Conservation (phyloP, 35 echinoderm and acorn worm species). For the Holothuria glaberrima region DNA sequence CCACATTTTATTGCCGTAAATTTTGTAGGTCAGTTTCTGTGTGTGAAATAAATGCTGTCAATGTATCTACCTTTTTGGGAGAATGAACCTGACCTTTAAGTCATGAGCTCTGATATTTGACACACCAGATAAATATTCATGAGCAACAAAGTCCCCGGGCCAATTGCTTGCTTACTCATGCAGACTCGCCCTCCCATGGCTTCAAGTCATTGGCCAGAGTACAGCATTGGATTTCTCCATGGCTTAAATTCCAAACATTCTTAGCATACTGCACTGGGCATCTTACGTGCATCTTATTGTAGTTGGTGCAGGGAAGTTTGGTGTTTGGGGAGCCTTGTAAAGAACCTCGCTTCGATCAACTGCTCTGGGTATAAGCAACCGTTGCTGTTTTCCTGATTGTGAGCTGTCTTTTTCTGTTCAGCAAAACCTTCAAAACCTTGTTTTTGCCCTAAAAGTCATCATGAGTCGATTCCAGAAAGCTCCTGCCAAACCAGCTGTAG, state of each 20-base stretch:
- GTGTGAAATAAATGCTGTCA: constrained; percentile 3
- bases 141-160: constrained; percentile 27
- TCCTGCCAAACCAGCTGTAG: constrained; percentile 32
- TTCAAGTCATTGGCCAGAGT: constrained; percentile 57
- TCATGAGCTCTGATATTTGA: constrained; percentile 22
- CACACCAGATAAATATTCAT: constrained; percentile 40
- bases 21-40: constrained; percentile 41
- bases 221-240: constrained; percentile 40
- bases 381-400: not conserved
- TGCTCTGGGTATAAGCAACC: constrained; percentile 13
- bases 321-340: constrained; percentile 35
- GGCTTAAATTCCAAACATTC: constrained; percentile 55
- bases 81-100: constrained; percentile 51
- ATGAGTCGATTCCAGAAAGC: constrained; percentile 64
- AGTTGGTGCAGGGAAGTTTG: constrained; percentile 22
- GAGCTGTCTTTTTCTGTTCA: not conserved
- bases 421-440: not conserved
- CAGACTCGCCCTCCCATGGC: constrained; percentile 59
- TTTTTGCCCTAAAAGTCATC: constrained; percentile 30
- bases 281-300: constrained; percentile 48
- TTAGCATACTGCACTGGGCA: constrained; percentile 34
- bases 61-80: constrained; percentile 48
- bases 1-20: constrained; percentile 26
- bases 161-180: constrained; percentile 50
- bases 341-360: constrained; percentile 19